Evolutionary conservation across 2,113 vertebrate species (phyloP).

Genomic region (Uria aalge): DNA sequence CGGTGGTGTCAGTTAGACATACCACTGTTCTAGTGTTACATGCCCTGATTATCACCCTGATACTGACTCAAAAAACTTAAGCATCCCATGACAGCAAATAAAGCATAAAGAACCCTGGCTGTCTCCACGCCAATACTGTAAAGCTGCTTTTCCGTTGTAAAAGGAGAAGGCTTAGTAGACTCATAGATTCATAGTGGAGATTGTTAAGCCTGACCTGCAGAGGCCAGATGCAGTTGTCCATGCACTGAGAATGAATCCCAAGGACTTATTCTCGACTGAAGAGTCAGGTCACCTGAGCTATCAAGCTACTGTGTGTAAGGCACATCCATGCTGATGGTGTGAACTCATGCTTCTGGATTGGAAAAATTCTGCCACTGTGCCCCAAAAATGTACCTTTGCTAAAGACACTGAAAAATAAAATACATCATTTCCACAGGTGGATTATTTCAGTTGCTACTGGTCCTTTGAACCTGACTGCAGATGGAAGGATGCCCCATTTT

Average conservation of each 20-base stretch:
- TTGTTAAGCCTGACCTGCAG: neutral
- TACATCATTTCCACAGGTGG: neutral
- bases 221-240: neutral
- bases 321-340: fast-evolving
- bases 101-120: neutral
- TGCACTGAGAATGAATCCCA: neutral
- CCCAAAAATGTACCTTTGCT: neutral
- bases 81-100: neutral
- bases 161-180: neutral
- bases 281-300: neutral
- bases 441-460: neutral
- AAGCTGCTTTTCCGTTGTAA: neutral
- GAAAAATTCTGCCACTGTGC: neutral
- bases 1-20: neutral
- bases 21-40: neutral
- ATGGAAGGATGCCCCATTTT: neutral
- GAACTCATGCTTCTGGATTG: neutral
- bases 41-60: neutral
- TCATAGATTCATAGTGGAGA: neutral
- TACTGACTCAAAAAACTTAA: neutral
- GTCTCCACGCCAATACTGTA: neutral
- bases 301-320: neutral
- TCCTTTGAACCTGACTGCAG: neutral
- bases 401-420: neutral
- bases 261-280: neutral